Conservation (phyloP, 2,888 invertebrate species). For the Campoplex nolae region DNA sequence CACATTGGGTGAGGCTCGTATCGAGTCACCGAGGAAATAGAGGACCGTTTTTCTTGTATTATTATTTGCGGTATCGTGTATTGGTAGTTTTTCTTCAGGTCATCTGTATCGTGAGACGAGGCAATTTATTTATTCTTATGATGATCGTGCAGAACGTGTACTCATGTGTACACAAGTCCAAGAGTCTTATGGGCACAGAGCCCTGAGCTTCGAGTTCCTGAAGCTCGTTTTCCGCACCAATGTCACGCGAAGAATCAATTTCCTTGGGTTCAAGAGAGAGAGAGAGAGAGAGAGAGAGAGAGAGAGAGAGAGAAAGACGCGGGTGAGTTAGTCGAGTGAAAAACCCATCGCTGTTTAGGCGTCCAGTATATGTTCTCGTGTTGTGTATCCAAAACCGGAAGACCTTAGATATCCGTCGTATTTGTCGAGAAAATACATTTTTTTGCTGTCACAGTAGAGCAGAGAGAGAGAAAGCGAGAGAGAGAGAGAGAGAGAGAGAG, state of each 20-base stretch:
- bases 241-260: constrained; percentile 61
- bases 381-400: background rate
- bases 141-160: background rate
- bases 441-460: background rate
- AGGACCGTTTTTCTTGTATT: constrained; percentile 18
- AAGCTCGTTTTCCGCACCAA: constrained; percentile 60
- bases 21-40: background rate
- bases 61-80: constrained; percentile 28
- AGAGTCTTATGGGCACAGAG: background rate
- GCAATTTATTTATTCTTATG: constrained; percentile 18
- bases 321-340: constrained; percentile 47
- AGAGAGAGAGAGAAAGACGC: background rate
- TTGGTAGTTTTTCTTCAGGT: background rate
- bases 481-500: background rate
- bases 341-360: constrained; percentile 22
- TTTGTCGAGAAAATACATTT: background rate
- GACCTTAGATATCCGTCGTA: background rate
- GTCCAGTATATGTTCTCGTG: background rate
- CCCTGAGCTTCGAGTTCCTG: constrained; percentile 45
- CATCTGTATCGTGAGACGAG: constrained; percentile 4
- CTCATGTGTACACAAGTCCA: background rate
- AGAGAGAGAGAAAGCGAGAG: background rate
- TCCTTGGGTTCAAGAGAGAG: background rate
- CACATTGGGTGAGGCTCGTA: constrained; percentile 37
- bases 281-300: no score